Evolutionary conservation across 35 echinoderm and acorn worm genomes (phyloP).

Genomic region (Eucidaris tribuloides): DNA sequence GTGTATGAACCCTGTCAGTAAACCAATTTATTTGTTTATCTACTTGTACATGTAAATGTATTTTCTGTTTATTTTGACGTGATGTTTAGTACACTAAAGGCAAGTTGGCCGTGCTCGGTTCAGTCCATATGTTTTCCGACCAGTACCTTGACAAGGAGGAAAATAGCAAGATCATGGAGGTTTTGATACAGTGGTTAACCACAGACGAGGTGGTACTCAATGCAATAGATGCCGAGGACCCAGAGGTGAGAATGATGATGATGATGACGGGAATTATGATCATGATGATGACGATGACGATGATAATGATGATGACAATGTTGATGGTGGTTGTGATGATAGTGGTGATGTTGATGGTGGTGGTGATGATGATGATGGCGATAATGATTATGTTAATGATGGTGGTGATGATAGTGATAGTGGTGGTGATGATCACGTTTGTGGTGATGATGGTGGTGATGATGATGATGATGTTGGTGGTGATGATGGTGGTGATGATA

Average conservation of each 20-base stretch:
- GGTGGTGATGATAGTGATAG: too few relatives aligned
- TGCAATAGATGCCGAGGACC: slow-evolving; percentile 98
- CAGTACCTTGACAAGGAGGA: slow-evolving; percentile 99
- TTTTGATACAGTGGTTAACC: slow-evolving; percentile 89
- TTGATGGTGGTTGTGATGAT: too few relatives aligned
- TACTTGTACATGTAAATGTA: background rate
- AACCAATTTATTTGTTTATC: too few relatives aligned
- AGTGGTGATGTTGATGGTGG: background rate
- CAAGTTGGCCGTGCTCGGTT: slow-evolving; percentile 82
- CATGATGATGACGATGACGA: background rate
- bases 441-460: too few relatives aligned
- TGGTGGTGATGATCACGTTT: too few relatives aligned
- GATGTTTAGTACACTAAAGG: slow-evolving; percentile 99
- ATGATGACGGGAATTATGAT: background rate
- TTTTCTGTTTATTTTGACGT: background rate
- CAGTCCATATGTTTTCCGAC: slow-evolving; percentile 96
- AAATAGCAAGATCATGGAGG: slow-evolving; percentile 94
- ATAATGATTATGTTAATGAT: too few relatives aligned
- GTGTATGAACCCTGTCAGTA: too few relatives aligned
- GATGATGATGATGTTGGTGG: too few relatives aligned
- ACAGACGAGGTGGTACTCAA: slow-evolving; percentile 87
- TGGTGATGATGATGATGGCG: background rate
- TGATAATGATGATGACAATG: too few relatives aligned
- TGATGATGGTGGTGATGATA: too few relatives aligned
- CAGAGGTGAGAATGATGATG: slow-evolving; percentile 62